phyloP scores from a whole-genome alignment of 2,113 vertebrate species.

The Cheilinus undulatus region DNA sequence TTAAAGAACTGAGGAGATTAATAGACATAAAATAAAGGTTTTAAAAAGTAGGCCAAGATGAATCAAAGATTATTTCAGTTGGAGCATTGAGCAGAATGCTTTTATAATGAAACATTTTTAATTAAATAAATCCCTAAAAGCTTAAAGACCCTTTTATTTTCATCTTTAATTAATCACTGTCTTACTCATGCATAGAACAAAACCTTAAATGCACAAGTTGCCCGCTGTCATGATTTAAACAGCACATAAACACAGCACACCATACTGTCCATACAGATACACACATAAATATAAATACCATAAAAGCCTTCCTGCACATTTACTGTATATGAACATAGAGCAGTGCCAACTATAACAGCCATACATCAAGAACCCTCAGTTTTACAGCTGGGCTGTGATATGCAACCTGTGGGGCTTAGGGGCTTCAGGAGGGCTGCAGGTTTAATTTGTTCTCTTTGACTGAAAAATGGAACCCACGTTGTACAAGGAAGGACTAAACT shows the following conservation, averaged over 20 bases:
- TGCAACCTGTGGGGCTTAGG: not conserved
- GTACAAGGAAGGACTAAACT: conserved; percentile 31
- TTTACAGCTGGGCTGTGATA: conserved; percentile 28
- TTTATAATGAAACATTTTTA: conserved; percentile 17
- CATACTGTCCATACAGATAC: not conserved
- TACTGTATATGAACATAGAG: not conserved
- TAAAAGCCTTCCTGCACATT: not conserved
- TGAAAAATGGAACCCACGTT: conserved; percentile 26
- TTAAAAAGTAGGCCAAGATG: conserved; percentile 26
- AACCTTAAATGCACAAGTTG: conserved; percentile 14
- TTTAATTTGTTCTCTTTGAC: not conserved
- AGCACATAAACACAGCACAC: not conserved
- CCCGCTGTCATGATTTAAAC: not conserved
- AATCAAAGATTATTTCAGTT: conserved; percentile 36
- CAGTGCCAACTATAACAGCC: conserved; percentile 34
- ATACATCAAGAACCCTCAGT: conserved; percentile 22
- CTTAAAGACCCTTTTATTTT: conserved; percentile 42
- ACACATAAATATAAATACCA: conserved; percentile 2
- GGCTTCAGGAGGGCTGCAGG: not conserved
- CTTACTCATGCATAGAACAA: conserved; percentile 34
- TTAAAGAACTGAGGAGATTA: conserved; percentile 40
- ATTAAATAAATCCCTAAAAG: conserved; percentile 45
- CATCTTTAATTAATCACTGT: conserved; percentile 39
- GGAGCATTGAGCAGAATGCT: conserved; percentile 28
- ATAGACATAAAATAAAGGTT: conserved; percentile 28